These are phyloP conservation scores for Globodera rostochiensis DNA, from an alignment of 1,140 invertebrate species.

Conservation along the genomic window DNA sequence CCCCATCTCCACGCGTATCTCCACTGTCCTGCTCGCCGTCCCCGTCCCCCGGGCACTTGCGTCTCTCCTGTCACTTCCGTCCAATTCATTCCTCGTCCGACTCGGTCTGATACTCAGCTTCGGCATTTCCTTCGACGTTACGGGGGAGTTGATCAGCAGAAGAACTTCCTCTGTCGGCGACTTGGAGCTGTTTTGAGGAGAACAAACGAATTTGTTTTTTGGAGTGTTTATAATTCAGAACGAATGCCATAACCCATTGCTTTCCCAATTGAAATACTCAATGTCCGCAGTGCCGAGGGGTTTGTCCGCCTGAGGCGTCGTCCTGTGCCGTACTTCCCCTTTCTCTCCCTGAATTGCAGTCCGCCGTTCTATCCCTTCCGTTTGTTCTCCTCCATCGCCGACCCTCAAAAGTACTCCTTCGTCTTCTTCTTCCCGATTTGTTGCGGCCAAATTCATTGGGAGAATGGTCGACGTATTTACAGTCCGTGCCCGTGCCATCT, in stretches of 20 bases:
- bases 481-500: constrained; percentile 2
- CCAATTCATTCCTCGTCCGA: background rate
- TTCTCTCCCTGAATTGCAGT: background rate
- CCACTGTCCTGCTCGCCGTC: constrained; percentile 3
- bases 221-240: background rate
- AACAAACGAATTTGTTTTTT: background rate
- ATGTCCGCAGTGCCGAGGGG: background rate
- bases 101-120: background rate
- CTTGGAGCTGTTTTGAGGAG: background rate
- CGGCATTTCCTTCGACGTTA: background rate
- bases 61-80: background rate
- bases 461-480: background rate
- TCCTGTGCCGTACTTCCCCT: too few relatives aligned
- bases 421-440: constrained; percentile 1
- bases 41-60: background rate
- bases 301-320: background rate
- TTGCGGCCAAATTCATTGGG: background rate
- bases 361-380: background rate
- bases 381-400: background rate
- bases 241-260: background rate
- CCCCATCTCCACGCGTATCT: constrained; percentile 20
- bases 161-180: background rate
- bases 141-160: background rate
- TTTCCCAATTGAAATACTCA: constrained; percentile 10
- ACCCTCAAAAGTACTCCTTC: background rate